Conservation (phyloP, 2,888 invertebrate species). For the Camponotus fellah region DNA sequence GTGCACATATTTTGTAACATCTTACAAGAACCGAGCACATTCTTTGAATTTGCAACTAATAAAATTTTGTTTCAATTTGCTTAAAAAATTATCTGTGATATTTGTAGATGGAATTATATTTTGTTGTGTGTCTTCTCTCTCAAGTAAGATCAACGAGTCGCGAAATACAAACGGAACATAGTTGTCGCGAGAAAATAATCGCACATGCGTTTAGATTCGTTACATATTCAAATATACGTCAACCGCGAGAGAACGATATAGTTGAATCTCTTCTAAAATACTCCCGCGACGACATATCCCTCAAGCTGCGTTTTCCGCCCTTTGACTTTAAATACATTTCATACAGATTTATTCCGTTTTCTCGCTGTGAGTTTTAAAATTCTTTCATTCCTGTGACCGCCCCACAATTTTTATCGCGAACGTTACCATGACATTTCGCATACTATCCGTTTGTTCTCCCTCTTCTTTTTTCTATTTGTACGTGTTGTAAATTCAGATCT, state of each 20-base stretch:
- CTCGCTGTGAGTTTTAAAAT: conserved; percentile 38
- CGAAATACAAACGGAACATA: conserved; percentile 20
- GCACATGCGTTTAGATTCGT: conserved; percentile 43
- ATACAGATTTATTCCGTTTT: conserved; percentile 50
- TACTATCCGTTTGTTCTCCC: not conserved
- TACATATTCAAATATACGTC: conserved; percentile 56
- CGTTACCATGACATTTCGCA: not conserved
- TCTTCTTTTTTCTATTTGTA: not conserved
- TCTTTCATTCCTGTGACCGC: conserved; percentile 10
- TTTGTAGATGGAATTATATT: not conserved
- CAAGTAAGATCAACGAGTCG: not conserved
- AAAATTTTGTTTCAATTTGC: not conserved
- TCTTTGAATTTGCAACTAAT: not conserved
- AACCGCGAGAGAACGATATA: not conserved
- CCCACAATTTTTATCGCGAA: conserved; percentile 22
- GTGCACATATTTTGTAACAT: not conserved
- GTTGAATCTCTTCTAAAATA: conserved; percentile 14
- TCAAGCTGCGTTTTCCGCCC: not conserved
- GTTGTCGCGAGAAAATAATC: not conserved
- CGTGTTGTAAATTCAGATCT: not conserved
- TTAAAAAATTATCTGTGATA: not conserved
- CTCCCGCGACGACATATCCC: not conserved
- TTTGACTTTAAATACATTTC: conserved; percentile 38
- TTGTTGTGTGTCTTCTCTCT: not conserved
- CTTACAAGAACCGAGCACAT: not conserved